Evolutionary conservation across 2,797 vertebrate species (phyloP).

Genomic region (Gadopsis marmoratus): DNA sequence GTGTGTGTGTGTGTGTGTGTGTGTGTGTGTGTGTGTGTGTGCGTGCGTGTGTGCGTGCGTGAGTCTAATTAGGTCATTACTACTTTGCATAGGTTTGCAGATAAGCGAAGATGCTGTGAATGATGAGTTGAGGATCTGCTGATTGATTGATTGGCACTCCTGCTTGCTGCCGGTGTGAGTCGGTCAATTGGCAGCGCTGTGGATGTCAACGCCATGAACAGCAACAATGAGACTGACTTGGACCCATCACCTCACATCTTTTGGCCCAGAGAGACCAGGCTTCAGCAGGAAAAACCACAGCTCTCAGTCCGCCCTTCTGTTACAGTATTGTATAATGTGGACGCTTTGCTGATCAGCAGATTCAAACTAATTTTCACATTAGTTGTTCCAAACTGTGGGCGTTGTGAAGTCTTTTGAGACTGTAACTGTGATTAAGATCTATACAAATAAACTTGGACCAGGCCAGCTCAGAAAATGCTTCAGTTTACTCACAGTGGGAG

Average conservation of each 20-base stretch:
- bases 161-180: no score
- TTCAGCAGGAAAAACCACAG: slow-evolving; percentile 11
- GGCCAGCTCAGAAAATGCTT: slow-evolving; percentile 34
- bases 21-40: slow-evolving; percentile 23
- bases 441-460: slow-evolving; percentile 47
- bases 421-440: slow-evolving; percentile 54
- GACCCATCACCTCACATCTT: background rate
- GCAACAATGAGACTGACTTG: slow-evolving; percentile 1
- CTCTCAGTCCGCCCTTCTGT: slow-evolving; percentile 11
- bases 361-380: slow-evolving; percentile 45
- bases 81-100: slow-evolving; percentile 58
- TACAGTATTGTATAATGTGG: slow-evolving; percentile 20
- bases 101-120: slow-evolving; percentile 41
- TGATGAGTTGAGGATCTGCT: slow-evolving; percentile 56
- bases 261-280: background rate
- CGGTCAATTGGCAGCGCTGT: background rate
- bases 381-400: slow-evolving; percentile 42
- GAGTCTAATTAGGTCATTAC: slow-evolving; percentile 60
- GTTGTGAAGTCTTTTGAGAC: slow-evolving; percentile 37
- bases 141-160: slow-evolving; percentile 25
- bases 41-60: slow-evolving; percentile 10
- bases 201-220: slow-evolving; percentile 23
- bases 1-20: no score
- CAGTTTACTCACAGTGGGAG: slow-evolving; percentile 20
- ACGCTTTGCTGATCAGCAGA: slow-evolving; percentile 32